These are phyloP conservation scores for Lycopodina hypogea DNA, from an alignment of 37 sponge, comb jelly and placozoan genomes.

Conservation along the genomic window DNA sequence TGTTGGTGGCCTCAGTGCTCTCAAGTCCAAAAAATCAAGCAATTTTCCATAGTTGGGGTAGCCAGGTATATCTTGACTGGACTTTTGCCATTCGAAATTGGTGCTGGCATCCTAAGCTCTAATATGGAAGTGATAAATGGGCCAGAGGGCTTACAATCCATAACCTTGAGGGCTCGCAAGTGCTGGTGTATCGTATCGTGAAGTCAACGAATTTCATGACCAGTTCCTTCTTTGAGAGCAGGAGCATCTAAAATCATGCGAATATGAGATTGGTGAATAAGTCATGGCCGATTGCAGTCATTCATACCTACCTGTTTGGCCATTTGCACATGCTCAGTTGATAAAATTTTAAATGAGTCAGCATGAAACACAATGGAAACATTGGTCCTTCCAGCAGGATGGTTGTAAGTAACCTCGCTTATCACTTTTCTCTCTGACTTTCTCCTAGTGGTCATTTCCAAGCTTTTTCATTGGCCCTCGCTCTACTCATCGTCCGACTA, in stretches of 20 bases:
- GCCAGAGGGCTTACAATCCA: slow-evolving; percentile 25
- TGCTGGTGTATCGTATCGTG: slow-evolving; percentile 22
- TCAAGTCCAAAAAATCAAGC: slow-evolving; percentile 18
- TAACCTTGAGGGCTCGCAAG: slow-evolving; percentile 17
- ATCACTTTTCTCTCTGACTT: neutral
- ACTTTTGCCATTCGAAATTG: slow-evolving; percentile 32
- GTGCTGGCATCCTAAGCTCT: slow-evolving; percentile 6
- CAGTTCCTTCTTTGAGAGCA: slow-evolving; percentile 23
- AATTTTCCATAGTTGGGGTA: slow-evolving; percentile 12
- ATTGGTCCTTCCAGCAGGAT: neutral
- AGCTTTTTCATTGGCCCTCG: neutral
- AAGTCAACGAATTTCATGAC: slow-evolving; percentile 5
- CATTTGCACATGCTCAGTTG: no score
- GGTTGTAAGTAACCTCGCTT: neutral
- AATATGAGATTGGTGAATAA: slow-evolving; percentile 31
- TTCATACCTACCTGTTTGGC: no score
- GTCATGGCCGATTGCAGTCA: slow-evolving; percentile 22
- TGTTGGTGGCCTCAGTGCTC: slow-evolving; percentile 8
- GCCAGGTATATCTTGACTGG: neutral
- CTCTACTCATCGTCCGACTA: neutral
- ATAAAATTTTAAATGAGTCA: no score
- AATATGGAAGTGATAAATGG: slow-evolving; percentile 24
- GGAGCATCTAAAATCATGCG: slow-evolving; percentile 18
- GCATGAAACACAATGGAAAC: no score
- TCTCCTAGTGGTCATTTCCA: neutral